Conservation (phyloP, 1,140 invertebrate species). For the Drosophila bocqueti region DNA sequence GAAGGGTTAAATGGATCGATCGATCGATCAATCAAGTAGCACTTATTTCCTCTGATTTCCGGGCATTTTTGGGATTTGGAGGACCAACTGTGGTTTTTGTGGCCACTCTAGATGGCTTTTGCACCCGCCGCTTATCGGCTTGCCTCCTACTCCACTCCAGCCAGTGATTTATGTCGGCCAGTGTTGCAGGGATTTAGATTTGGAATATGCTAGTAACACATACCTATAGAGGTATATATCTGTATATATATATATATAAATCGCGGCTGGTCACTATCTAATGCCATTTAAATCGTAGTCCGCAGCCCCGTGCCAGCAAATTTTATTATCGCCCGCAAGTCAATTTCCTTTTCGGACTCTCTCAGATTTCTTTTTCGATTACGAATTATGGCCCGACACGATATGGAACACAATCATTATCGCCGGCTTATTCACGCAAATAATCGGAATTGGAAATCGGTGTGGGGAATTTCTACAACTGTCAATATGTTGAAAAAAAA, state of each 20-base stretch:
- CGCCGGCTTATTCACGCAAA: neutral
- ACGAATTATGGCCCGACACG: constrained; percentile 8
- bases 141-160: neutral
- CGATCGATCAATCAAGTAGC: constrained; percentile 41
- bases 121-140: constrained; percentile 16
- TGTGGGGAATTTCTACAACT: constrained; percentile 8
- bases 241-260: neutral
- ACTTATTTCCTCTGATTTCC: constrained; percentile 18
- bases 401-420: constrained; percentile 11
- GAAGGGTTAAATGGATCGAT: constrained; percentile 22
- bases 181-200: constrained; percentile 7
- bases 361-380: constrained; percentile 14
- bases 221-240: too few relatives aligned
- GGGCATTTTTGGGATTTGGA: neutral
- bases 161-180: neutral
- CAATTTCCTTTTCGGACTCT: constrained; percentile 19
- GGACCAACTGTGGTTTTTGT: neutral
- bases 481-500: neutral
- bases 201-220: constrained; percentile 6
- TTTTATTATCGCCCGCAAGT: constrained; percentile 17
- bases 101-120: neutral
- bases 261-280: constrained; percentile 10
- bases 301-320: neutral
- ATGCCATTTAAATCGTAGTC: constrained; percentile 17
- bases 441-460: constrained; percentile 11